phyloP scores from a whole-genome alignment of 1,140 invertebrate species.

The Lucilia sericata region DNA sequence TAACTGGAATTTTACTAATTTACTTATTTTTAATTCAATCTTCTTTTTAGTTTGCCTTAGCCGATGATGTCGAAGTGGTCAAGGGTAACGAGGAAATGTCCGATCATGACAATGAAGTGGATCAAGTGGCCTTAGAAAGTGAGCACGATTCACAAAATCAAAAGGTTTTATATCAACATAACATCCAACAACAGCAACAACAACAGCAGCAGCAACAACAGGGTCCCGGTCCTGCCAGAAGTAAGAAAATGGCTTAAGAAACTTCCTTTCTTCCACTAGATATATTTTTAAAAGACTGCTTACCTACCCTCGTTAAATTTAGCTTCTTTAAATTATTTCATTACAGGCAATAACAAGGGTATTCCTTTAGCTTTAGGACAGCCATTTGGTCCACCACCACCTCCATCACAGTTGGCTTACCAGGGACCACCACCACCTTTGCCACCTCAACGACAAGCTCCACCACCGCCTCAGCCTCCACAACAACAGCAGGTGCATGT shows the following conservation, averaged over 20 bases:
- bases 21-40: background rate
- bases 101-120: slow-evolving; percentile 72
- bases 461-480: slow-evolving; percentile 71
- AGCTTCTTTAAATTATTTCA: slow-evolving; percentile 10
- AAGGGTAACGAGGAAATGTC: slow-evolving; percentile 69
- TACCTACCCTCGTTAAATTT: background rate
- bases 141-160: slow-evolving; percentile 72
- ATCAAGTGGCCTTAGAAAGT: slow-evolving; percentile 78
- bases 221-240: slow-evolving; percentile 67
- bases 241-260: slow-evolving; percentile 52
- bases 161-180: slow-evolving; percentile 69
- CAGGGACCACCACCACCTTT: slow-evolving; percentile 76
- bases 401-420: slow-evolving; percentile 72
- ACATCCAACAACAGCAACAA: slow-evolving; percentile 70
- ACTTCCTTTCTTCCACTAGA: background rate
- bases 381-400: slow-evolving; percentile 69
- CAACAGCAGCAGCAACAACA: slow-evolving; percentile 66
- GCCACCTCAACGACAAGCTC: slow-evolving; percentile 71
- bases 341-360: slow-evolving; percentile 61
- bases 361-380: slow-evolving; percentile 66
- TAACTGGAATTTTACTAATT: too few relatives aligned
- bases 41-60: slow-evolving; percentile 68
- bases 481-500: slow-evolving; percentile 55
- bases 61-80: slow-evolving; percentile 76
- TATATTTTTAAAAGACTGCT: background rate